Evolutionary conservation across 23 tunicate species (phyloP).

Genomic region (Ascidia mentula): DNA sequence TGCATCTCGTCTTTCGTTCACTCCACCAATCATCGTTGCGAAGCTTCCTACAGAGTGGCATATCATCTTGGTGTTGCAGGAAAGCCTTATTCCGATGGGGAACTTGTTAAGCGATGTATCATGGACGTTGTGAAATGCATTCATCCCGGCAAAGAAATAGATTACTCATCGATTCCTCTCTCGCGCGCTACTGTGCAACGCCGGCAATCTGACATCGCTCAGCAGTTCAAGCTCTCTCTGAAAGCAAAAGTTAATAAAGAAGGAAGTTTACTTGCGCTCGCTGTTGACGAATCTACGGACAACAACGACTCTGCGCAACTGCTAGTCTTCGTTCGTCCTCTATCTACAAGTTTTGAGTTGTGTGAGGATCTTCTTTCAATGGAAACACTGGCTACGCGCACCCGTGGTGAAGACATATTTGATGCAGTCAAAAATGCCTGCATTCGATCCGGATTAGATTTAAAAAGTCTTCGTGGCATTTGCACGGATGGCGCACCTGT

Average conservation of each 20-base stretch:
- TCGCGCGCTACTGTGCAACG: constrained; percentile 32
- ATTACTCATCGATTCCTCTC: constrained; percentile 25
- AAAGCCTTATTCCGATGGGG: constrained; percentile 13
- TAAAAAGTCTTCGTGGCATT: constrained; percentile 32
- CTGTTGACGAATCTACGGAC: constrained; percentile 31
- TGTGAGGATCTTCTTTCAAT: not conserved
- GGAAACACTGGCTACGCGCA: constrained; percentile 18
- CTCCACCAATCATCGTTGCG: constrained; percentile 28
- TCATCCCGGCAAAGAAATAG: constrained; percentile 41
- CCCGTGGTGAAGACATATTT: constrained; percentile 35
- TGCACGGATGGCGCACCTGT: constrained; percentile 46
- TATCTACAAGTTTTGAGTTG: too few species aligned
- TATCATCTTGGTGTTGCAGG: constrained; percentile 54
- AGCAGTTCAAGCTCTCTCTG: constrained; percentile 20
- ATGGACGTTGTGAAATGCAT: constrained; percentile 36
- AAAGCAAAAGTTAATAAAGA: constrained; percentile 17
- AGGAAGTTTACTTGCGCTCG: constrained; percentile 34
- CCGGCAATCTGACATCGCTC: constrained; percentile 23
- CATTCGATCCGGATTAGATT: constrained; percentile 29
- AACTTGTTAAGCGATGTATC: constrained; percentile 26
- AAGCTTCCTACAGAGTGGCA: constrained; percentile 41
- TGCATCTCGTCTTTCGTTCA: constrained; percentile 29
- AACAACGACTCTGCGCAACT: constrained; percentile 42
- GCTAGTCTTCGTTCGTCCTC: constrained; percentile 20
- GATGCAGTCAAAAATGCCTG: constrained; percentile 26